These are phyloP conservation scores for Patella ulyssiponensis DNA, from an alignment of 2,888 invertebrate species.

Conservation along the genomic window DNA sequence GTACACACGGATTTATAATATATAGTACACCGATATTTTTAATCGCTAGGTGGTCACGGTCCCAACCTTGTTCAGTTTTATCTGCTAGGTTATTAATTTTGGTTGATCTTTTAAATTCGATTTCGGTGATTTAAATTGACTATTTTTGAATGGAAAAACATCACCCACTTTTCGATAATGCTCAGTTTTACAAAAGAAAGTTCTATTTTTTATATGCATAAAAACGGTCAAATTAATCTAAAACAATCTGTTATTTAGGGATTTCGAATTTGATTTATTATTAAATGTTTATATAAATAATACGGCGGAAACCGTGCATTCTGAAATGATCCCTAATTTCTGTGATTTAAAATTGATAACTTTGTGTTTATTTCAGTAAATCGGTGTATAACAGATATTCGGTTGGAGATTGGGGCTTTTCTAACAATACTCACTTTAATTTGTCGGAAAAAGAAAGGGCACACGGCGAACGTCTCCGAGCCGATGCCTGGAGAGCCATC, in stretches of 20 bases:
- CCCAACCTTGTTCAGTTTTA: too few species aligned
- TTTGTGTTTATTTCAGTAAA: constrained; percentile 47
- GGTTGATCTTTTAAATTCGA: too few species aligned
- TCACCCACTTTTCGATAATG: too few species aligned
- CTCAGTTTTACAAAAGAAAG: too few species aligned
- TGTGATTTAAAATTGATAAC: not conserved
- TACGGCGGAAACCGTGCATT: constrained; percentile 83
- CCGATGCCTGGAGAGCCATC: constrained; percentile 68
- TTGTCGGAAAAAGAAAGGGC: constrained; percentile 90
- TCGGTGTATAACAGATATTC: constrained; percentile 85
- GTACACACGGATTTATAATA: too few species aligned
- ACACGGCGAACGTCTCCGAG: constrained; percentile 70
- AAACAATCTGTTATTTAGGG: not conserved
- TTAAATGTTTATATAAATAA: constrained; percentile 45
- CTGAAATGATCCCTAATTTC: constrained; percentile 72
- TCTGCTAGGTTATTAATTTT: too few species aligned
- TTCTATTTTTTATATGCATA: too few species aligned
- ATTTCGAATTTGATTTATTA: not conserved
- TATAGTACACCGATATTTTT: too few species aligned
- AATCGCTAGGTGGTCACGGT: too few species aligned
- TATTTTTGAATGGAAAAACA: too few species aligned
- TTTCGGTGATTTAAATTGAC: too few species aligned
- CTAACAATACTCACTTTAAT: constrained; percentile 82
- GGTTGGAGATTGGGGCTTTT: constrained; percentile 90
- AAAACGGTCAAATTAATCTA: not conserved